Conservation (phyloP, 1,140 invertebrate genomes). For the Paracyclopina nana region DNA sequence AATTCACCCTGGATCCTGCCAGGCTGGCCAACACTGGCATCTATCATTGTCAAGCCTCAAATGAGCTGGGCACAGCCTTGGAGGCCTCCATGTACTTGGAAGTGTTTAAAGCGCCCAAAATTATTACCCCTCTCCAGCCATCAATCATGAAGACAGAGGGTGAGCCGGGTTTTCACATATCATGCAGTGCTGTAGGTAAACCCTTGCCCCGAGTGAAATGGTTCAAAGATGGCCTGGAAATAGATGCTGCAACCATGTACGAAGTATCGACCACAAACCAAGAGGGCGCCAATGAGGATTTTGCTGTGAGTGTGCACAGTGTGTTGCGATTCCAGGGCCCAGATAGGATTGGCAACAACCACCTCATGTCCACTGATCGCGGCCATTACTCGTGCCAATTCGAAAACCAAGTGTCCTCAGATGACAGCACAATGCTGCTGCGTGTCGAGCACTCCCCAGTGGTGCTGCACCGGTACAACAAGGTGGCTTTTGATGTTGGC, state of each 20-base stretch:
- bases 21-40: neutral
- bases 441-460: neutral
- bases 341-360: neutral
- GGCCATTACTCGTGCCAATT: neutral
- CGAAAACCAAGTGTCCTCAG: neutral
- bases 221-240: neutral
- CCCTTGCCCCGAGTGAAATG: neutral
- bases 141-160: neutral
- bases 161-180: neutral
- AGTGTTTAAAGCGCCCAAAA: neutral
- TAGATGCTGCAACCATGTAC: conserved; percentile 30
- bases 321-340: neutral
- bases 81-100: neutral
- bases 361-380: neutral
- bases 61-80: neutral
- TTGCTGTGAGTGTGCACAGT: neutral
- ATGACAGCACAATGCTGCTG: neutral
- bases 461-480: neutral
- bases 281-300: conserved; percentile 28
- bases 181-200: neutral
- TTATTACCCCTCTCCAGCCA: neutral
- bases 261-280: conserved; percentile 53
- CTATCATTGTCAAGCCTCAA: neutral
- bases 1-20: neutral
- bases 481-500: neutral